A percentile compares a stretch with the other conserved stretches of the same genome.
phyloP scores from a whole-genome alignment of 2,797 vertebrate genomes.

The Cephalopachus bancanus region DNA sequence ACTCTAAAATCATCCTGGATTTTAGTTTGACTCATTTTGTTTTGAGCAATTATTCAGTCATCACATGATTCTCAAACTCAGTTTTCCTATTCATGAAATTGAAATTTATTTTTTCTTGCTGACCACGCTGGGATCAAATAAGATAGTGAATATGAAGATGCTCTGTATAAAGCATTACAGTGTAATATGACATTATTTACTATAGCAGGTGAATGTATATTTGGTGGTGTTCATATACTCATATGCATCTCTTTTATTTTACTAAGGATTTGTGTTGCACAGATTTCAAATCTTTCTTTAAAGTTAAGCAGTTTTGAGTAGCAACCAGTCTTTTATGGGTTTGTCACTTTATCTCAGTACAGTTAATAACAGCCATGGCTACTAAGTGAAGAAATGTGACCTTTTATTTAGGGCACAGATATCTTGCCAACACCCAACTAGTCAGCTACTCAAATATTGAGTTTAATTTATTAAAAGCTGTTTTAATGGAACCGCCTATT shows the following conservation, averaged over 20 bases:
- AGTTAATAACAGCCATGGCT: conserved; percentile 61
- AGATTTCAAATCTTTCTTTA: conserved; percentile 55
- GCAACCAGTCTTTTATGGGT: not conserved
- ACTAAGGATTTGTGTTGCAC: not conserved
- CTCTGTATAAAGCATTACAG: not conserved
- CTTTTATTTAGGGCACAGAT: conserved; percentile 75
- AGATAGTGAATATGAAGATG: not conserved
- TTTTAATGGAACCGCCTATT: conserved; percentile 65
- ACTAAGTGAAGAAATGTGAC: conserved; percentile 67
- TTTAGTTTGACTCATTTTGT: not conserved
- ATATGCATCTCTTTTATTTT: conserved; percentile 17
- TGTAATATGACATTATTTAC: not conserved
- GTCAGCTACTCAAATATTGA: conserved; percentile 65
- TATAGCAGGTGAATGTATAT: not conserved
- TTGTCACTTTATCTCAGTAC: conserved; percentile 66
- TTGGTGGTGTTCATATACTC: not conserved
- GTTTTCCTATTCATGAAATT: conserved; percentile 11
- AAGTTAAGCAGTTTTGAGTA: conserved; percentile 20
- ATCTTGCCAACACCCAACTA: conserved; percentile 64
- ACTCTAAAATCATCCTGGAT: not conserved
- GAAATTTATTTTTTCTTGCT: not conserved
- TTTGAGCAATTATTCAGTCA: conserved; percentile 6
- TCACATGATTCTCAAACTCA: not conserved
- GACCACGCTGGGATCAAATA: not conserved
- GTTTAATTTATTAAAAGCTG: conserved; percentile 78